These are phyloP conservation scores for Tragelaphus imberbis DNA, from an alignment of 2,113 vertebrate genomes.

Conservation along the genomic window DNA sequence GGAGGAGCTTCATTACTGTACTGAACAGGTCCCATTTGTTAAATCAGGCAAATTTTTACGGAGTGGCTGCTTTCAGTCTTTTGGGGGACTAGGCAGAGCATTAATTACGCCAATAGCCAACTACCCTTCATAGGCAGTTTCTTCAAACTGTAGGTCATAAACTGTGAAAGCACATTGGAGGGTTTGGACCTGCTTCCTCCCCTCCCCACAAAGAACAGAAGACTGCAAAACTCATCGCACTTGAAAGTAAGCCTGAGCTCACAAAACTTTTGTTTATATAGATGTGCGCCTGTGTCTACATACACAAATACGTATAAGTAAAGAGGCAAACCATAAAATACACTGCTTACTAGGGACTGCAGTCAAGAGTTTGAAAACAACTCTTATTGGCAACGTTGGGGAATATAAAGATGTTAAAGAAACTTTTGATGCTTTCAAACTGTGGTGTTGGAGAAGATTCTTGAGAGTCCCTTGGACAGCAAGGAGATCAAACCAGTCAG, in stretches of 20 bases:
- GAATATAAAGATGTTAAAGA: not conserved
- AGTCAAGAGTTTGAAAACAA: not conserved
- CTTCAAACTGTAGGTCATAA: not conserved
- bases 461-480: not conserved
- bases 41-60: not conserved
- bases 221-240: not conserved
- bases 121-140: not conserved
- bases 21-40: not conserved
- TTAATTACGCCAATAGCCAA: not conserved
- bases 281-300: accelerated
- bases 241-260: not conserved
- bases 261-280: not conserved
- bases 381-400: not conserved
- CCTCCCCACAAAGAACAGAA: not conserved
- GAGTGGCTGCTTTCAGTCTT: not conserved
- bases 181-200: not conserved
- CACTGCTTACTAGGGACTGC: not conserved
- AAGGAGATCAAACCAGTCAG: not conserved
- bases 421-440: not conserved
- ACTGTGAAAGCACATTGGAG: not conserved
- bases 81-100: too few relatives aligned
- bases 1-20: not conserved
- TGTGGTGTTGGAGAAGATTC: not conserved
- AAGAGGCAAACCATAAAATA: not conserved
- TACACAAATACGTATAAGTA: not conserved